These are phyloP conservation scores for Tylochromis polylepis DNA, from an alignment of 2,113 vertebrate genomes.

Conservation along the genomic window DNA sequence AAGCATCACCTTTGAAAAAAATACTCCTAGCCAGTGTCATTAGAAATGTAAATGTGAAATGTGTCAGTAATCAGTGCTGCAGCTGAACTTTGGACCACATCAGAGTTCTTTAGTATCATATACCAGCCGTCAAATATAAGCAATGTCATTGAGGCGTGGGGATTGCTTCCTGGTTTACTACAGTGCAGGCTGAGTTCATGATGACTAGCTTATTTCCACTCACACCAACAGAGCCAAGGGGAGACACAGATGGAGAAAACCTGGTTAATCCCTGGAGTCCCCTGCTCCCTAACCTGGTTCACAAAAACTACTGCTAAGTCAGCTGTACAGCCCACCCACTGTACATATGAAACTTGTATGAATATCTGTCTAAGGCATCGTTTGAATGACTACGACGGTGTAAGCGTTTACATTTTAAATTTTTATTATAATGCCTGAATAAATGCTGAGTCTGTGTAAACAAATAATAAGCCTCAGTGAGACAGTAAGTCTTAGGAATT, in stretches of 20 bases:
- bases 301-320: neutral
- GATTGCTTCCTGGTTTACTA: neutral
- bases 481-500: neutral
- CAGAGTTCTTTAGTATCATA: neutral
- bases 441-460: neutral
- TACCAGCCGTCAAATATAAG: neutral
- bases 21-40: neutral
- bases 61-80: neutral
- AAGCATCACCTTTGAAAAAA: neutral
- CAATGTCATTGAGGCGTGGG: neutral
- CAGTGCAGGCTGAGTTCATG: neutral
- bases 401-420: neutral
- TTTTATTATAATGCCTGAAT: neutral
- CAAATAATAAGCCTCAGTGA: neutral
- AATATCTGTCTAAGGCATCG: neutral
- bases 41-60: neutral
- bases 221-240: conserved; percentile 1
- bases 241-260: neutral
- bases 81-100: neutral
- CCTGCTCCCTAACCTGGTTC: neutral
- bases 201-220: neutral
- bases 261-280: neutral
- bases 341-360: neutral
- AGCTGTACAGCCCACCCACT: conserved; percentile 28
- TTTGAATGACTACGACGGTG: neutral